Evolutionary conservation across 2,888 invertebrate genomes (phyloP).

Genomic region (Hyalella azteca): DNA sequence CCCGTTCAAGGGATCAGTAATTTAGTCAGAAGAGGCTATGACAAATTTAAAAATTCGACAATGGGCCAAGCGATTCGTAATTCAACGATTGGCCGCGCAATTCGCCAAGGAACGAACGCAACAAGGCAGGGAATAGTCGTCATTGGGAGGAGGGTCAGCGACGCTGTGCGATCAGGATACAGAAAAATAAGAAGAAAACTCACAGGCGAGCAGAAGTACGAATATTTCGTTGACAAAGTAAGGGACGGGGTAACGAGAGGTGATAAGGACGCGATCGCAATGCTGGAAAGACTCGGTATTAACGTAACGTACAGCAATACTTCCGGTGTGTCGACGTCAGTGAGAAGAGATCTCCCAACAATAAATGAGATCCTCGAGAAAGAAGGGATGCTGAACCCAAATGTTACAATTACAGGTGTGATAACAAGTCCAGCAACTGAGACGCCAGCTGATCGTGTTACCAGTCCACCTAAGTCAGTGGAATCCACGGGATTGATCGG

Average conservation of each 20-base stretch:
- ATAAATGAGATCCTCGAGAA: conserved; percentile 14
- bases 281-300: conserved; percentile 17
- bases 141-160: background rate
- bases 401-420: background rate
- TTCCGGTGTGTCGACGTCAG: background rate
- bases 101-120: conserved; percentile 6
- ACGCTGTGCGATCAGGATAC: conserved; percentile 1
- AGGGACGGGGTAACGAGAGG: background rate
- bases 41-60: background rate
- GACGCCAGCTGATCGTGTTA: background rate
- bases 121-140: background rate
- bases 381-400: background rate
- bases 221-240: conserved; percentile 13
- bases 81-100: background rate
- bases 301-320: background rate
- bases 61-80: conserved; percentile 1
- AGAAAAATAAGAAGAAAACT: conserved; percentile 27
- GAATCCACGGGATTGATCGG: background rate
- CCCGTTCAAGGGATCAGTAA: background rate
- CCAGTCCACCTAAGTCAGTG: background rate
- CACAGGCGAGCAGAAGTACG: conserved; percentile 33
- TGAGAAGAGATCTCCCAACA: background rate
- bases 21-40: background rate
- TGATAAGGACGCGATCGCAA: background rate
- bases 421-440: background rate